These are phyloP conservation scores for Drosophila pandora DNA, from an alignment of 1,140 invertebrate species.

Conservation along the genomic window DNA sequence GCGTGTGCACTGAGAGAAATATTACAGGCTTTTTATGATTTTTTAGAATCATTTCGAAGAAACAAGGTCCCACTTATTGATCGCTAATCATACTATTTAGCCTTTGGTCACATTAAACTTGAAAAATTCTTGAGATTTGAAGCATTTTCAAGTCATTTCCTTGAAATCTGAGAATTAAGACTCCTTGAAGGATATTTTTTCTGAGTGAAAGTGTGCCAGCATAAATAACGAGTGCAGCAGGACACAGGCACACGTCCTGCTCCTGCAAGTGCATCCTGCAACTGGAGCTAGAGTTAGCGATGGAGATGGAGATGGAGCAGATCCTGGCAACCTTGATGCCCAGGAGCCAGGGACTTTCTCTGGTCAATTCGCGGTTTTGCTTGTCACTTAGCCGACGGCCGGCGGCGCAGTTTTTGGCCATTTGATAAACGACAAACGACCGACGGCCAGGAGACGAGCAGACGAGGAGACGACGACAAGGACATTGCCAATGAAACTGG, in stretches of 20 bases:
- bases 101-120: too few species aligned
- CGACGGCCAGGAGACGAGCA: conserved; percentile 50
- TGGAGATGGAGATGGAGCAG: conserved; percentile 23
- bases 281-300: conserved; percentile 34
- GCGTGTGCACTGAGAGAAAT: conserved; percentile 19
- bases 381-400: conserved; percentile 80
- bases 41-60: too few species aligned
- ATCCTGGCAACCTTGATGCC: background rate
- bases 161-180: background rate
- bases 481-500: conserved; percentile 22
- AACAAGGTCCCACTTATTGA: background rate
- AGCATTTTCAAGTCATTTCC: background rate
- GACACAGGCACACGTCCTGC: conserved; percentile 25
- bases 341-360: conserved; percentile 65
- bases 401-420: conserved; percentile 68
- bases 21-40: too few species aligned
- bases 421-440: conserved; percentile 77
- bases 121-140: too few species aligned
- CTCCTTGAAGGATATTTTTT: background rate
- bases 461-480: conserved; percentile 20
- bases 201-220: conserved; percentile 32
- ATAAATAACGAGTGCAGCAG: conserved; percentile 39
- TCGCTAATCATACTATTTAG: background rate
- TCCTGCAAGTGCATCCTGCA: conserved; percentile 33
- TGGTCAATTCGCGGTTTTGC: conserved; percentile 83